Base-by-base conservation (phyloP, 2,888 invertebrate genomes). In the Drosophila histrio region DNA sequence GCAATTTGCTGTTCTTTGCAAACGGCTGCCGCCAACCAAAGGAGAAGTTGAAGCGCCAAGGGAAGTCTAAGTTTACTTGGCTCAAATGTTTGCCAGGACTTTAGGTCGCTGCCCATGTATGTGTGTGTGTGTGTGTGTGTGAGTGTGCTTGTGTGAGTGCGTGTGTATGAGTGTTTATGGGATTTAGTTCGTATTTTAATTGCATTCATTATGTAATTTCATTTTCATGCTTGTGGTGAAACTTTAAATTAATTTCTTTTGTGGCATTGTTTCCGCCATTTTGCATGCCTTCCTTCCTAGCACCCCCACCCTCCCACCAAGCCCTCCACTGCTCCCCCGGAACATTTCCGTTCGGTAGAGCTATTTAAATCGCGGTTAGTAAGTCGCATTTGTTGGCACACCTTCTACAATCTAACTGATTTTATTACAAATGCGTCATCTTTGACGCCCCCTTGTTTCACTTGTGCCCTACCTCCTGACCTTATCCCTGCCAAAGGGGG, bases 141-240 rank as follows among this genome's bases (percentile, higher is more conserved):
- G 57, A 47, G 21, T 17, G 36, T n/a, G n/a, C n/a, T n/a, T n/a
- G 3, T 56, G 53, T 43, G 44, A 47, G 17, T 34, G 19, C 24
- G 30, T 44, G 15, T 41, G 46, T 46, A 30, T 54, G 32, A 30
- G 24, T 34, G 39, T 59, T 17, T 58, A 56, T 54, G 67, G 60
- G 53, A 65, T 68, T 63, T 65, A 65, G 79, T 75, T 74, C 59
- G 84, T 73, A 77, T 83, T 83, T 87, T 87, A 88, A 87, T 87
- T 87, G 79, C 87, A 87, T 81, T 87, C 88, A 87, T 87, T 87
- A 88, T 79, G 81, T 85, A 85, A 87, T 86, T 86, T 77, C 65
- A 70, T 88, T 88, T 87, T 84, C 82, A 84, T 88, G 77, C 86
- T 73, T 79, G 76, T 67, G 66, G 74, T 53, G 64, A 84, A 84